These are phyloP conservation scores for Trichonephila clavata DNA, from an alignment of 1,140 invertebrate species.

Conservation along the genomic window DNA sequence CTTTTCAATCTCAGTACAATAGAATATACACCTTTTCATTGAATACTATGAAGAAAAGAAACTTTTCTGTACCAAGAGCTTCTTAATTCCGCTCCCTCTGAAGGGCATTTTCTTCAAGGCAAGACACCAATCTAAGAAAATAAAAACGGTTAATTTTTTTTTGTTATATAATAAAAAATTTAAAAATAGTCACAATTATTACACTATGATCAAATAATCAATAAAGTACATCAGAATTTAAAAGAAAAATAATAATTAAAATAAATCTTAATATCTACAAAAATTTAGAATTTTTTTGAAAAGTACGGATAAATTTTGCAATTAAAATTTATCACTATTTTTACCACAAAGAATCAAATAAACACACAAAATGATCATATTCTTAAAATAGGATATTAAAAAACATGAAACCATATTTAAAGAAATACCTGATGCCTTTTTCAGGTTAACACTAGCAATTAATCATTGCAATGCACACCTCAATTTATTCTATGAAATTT, in stretches of 20 bases:
- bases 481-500: too few relatives aligned
- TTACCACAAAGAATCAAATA: background rate
- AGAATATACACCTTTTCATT: background rate
- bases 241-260: background rate
- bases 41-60: slow-evolving; percentile 18
- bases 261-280: background rate
- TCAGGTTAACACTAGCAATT: too few relatives aligned
- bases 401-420: too few relatives aligned
- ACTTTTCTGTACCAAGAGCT: slow-evolving; percentile 13
- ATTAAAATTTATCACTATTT: background rate
- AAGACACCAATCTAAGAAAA: slow-evolving; percentile 11
- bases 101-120: background rate
- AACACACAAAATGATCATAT: too few relatives aligned
- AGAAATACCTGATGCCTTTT: too few relatives aligned
- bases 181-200: background rate
- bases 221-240: background rate
- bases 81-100: background rate
- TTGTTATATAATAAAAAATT: background rate
- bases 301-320: too few relatives aligned
- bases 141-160: background rate
- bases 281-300: too few relatives aligned
- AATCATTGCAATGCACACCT: too few relatives aligned
- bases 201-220: background rate
- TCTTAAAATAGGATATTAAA: too few relatives aligned
- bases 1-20: background rate